These are phyloP conservation scores for Microcaecilia unicolor DNA, from an alignment of 2,797 vertebrate species.

Conservation along the genomic window DNA sequence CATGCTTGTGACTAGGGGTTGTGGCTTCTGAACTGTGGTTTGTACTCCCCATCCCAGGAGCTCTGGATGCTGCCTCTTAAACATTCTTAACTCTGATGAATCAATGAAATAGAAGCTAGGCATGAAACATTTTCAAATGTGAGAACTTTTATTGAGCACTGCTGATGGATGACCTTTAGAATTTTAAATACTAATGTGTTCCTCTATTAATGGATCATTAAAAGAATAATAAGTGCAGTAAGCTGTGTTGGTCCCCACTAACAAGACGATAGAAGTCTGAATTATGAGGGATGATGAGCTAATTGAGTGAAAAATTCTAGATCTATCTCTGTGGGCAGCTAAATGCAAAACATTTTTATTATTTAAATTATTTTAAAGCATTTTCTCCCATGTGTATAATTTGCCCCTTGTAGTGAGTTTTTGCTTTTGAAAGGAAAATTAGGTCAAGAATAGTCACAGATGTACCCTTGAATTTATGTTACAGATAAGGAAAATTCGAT, in stretches of 20 bases:
- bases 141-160: no score
- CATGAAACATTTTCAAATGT: no score
- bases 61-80: no score
- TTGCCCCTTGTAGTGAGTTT: slow-evolving; percentile 8
- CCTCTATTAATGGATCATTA: slow-evolving; percentile 32
- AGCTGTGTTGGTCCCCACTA: slow-evolving; percentile 34
- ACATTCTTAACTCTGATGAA: no score
- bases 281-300: slow-evolving; percentile 23
- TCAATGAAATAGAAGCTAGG: no score
- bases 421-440: slow-evolving; percentile 2
- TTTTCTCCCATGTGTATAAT: slow-evolving; percentile 11
- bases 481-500: slow-evolving; percentile 10
- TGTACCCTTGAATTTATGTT: slow-evolving; percentile 16
- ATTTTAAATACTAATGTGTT: slow-evolving; percentile 22
- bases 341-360: slow-evolving; percentile 15
- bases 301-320: slow-evolving; percentile 42
- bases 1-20: no score
- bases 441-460: slow-evolving; percentile 3
- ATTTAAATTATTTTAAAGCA: slow-evolving; percentile 20
- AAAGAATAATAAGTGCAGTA: slow-evolving; percentile 31
- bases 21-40: no score
- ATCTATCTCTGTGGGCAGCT: slow-evolving; percentile 19
- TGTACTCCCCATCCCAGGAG: no score
- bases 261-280: slow-evolving; percentile 15
- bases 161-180: slow-evolving; percentile 22